Evolutionary conservation across 2,888 invertebrate genomes (phyloP).

Genomic region (Drosophila nr. perissopoda): DNA sequence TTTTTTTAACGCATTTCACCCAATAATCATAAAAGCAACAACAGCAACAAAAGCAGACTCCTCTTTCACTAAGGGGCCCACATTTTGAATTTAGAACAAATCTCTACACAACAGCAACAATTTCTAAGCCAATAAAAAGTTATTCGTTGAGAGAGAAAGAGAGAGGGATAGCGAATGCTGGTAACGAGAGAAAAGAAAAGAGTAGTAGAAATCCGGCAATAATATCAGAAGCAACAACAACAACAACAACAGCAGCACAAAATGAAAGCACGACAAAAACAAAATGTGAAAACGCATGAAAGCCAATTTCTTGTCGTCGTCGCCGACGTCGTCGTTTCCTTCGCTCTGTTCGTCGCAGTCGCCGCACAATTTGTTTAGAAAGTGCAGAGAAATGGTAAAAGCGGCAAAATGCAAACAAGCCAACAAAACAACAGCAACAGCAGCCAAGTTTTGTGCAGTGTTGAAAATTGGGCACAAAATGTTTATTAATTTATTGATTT

Average conservation of each 20-base stretch:
- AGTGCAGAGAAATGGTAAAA: conserved; percentile 83
- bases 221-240: conserved; percentile 15
- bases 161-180: conserved; percentile 32
- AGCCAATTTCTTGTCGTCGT: conserved; percentile 65
- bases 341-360: conserved; percentile 60
- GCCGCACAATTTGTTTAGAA: conserved; percentile 81
- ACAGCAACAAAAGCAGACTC: conserved; percentile 12
- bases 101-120: conserved; percentile 59
- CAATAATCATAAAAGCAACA: conserved; percentile 58
- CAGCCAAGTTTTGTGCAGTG: conserved; percentile 50
- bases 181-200: conserved; percentile 55
- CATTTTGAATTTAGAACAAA: conserved; percentile 78
- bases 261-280: conserved; percentile 81
- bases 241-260: conserved; percentile 39
- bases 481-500: conserved; percentile 76
- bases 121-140: conserved; percentile 76
- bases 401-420: conserved; percentile 80
- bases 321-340: conserved; percentile 34
- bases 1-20: conserved; percentile 56
- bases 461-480: conserved; percentile 73
- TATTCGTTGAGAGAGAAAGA: conserved; percentile 43
- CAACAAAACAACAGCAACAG: conserved; percentile 39
- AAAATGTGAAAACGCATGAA: conserved; percentile 81
- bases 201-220: conserved; percentile 70
- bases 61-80: conserved; percentile 69